Percentiles rank a stretch among this genome's conserved stretches.
Evolutionary conservation across 2,113 vertebrate genomes (phyloP).

Genomic region (Pipa parva): DNA sequence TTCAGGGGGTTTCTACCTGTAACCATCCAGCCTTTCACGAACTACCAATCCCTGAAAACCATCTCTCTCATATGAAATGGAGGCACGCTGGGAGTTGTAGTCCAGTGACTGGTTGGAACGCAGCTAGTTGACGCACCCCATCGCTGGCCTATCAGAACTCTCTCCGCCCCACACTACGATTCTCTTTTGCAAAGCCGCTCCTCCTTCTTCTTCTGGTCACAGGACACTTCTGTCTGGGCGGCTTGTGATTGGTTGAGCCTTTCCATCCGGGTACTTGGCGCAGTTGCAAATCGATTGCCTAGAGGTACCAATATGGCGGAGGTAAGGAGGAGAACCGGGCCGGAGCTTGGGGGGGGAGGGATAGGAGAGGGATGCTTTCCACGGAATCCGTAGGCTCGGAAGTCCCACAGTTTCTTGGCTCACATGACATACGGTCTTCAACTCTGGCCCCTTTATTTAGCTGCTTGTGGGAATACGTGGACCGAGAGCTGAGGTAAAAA

Average conservation of each 20-base stretch:
- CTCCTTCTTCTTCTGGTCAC: slow-evolving; percentile 7
- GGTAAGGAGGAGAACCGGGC: slow-evolving; percentile 87
- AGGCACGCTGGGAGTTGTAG: too few relatives aligned
- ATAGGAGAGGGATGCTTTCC: slow-evolving; percentile 7
- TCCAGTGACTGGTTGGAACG: too few relatives aligned
- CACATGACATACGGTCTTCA: background rate
- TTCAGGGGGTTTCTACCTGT: too few relatives aligned
- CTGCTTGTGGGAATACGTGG: slow-evolving; percentile 17
- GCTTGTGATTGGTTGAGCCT: slow-evolving; percentile 76
- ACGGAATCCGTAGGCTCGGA: slow-evolving; percentile 15
- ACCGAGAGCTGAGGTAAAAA: slow-evolving; percentile 2
- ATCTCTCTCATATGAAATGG: too few relatives aligned
- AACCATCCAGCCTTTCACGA: too few relatives aligned
- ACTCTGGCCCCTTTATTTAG: background rate
- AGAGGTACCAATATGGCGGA: slow-evolving; percentile 98
- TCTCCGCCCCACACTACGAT: slow-evolving; percentile 5
- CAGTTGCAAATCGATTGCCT: slow-evolving; percentile 78
- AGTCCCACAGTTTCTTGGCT: background rate
- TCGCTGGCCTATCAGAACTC: slow-evolving; percentile 25
- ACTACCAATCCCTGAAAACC: too few relatives aligned
- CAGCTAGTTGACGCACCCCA: too few relatives aligned
- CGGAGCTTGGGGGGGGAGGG: slow-evolving; percentile 60
- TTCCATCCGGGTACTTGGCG: slow-evolving; percentile 84
- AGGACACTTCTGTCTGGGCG: slow-evolving; percentile 26
- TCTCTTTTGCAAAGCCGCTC: slow-evolving; percentile 39